phyloP scores from a whole-genome alignment of 2,797 vertebrate genomes.

The Lacerta bilineata region DNA sequence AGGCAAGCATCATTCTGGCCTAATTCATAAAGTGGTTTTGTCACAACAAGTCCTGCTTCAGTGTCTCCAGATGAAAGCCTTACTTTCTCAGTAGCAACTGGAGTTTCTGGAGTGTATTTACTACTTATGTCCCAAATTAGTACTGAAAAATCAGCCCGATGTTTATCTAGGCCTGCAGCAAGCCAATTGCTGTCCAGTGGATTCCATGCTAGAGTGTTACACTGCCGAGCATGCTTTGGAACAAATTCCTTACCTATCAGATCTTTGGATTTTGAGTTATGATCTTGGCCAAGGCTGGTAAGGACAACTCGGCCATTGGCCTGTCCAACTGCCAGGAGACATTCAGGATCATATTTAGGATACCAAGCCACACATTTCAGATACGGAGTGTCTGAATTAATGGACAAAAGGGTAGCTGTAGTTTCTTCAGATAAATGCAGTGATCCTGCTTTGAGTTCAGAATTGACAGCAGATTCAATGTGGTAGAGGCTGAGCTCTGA shows the following conservation, averaged over 20 bases:
- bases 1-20: slow-evolving; percentile 98
- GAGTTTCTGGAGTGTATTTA: slow-evolving; percentile 90
- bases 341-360: slow-evolving; percentile 95
- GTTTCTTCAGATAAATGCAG: slow-evolving; percentile 92
- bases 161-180: slow-evolving; percentile 96
- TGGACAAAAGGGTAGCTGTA: slow-evolving; percentile 92
- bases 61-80: slow-evolving; percentile 90
- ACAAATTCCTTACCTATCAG: slow-evolving; percentile 98
- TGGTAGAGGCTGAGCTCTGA: slow-evolving; percentile 96
- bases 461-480: slow-evolving; percentile 88
- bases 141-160: slow-evolving; percentile 96
- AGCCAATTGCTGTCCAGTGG: slow-evolving; percentile 94
- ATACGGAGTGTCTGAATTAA: slow-evolving; percentile 97
- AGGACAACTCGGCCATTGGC: slow-evolving; percentile 97
- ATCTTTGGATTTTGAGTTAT: slow-evolving; percentile 93
- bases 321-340: slow-evolving; percentile 95
- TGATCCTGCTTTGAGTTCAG: slow-evolving; percentile 91
- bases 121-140: slow-evolving; percentile 98
- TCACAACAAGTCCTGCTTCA: slow-evolving; percentile 90
- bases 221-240: slow-evolving; percentile 95
- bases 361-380: slow-evolving; percentile 99
- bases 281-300: slow-evolving; percentile 95
- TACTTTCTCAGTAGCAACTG: slow-evolving; percentile 89
- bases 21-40: slow-evolving; percentile 94
- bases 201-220: slow-evolving; percentile 98